Evolutionary conservation across 2,888 invertebrate genomes (phyloP).

Genomic region (Phymatocera aterrima): DNA sequence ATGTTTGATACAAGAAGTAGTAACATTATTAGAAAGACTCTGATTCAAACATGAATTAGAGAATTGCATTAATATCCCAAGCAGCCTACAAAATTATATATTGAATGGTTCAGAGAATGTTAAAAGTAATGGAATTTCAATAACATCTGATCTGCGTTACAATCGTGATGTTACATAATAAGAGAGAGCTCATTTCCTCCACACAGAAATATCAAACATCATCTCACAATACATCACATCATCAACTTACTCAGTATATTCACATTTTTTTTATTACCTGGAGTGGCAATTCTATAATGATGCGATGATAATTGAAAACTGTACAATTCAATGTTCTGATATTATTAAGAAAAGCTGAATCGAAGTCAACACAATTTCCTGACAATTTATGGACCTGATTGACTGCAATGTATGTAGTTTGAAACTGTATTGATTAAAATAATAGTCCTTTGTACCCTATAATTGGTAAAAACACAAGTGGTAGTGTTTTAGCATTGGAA

Average conservation of each 20-base stretch:
- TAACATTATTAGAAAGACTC: neutral
- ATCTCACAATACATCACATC: neutral
- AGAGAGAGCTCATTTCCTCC: conserved; percentile 19
- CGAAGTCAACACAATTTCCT: neutral
- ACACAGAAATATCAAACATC: neutral
- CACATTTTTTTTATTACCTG: too few species aligned
- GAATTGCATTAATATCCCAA: neutral
- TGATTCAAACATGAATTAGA: neutral
- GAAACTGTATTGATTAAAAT: neutral
- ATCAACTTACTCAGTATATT: neutral
- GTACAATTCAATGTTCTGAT: neutral
- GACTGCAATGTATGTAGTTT: neutral
- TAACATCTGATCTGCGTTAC: neutral
- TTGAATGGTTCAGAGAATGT: neutral
- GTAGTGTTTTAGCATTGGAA: neutral
- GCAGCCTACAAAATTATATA: neutral
- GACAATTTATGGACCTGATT: neutral
- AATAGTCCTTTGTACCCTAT: too few species aligned
- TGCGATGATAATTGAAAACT: neutral
- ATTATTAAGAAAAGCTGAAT: too few species aligned
- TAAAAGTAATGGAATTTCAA: neutral
- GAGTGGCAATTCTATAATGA: too few species aligned
- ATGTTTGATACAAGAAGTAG: neutral
- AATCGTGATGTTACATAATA: neutral
- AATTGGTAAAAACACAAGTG: conserved; percentile 26